phyloP scores from a whole-genome alignment of 2,888 invertebrate genomes.

The Drosophila helvetica region DNA sequence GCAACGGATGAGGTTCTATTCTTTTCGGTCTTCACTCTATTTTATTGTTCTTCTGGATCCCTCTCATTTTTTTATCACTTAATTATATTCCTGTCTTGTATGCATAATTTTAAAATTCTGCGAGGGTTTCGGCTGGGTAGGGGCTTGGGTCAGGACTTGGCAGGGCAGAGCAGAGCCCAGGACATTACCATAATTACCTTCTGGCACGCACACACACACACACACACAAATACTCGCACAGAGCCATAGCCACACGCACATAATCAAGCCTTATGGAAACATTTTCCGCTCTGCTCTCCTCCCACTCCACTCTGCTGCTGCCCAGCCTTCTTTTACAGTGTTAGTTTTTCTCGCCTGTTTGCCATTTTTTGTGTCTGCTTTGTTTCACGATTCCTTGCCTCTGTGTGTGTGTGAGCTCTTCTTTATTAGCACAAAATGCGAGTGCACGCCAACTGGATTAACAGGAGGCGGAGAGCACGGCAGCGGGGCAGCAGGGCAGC shows the following conservation, averaged over 20 bases:
- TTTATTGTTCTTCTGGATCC: constrained; percentile 4
- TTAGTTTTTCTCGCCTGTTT: constrained; percentile 44
- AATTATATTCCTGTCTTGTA: constrained; percentile 66
- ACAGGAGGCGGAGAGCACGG: background rate
- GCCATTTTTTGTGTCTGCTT: constrained; percentile 32
- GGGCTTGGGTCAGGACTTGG: constrained; percentile 5
- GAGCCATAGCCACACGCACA: constrained; percentile 45
- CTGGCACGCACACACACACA: constrained; percentile 22
- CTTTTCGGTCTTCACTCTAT: background rate
- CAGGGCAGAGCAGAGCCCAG: constrained; percentile 39
- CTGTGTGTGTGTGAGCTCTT: constrained; percentile 27
- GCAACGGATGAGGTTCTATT: constrained; percentile 53
- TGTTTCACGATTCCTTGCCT: constrained; percentile 38
- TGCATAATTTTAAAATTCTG: constrained; percentile 64
- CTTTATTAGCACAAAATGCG: constrained; percentile 49
- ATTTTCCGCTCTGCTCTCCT: constrained; percentile 35
- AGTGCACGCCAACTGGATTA: constrained; percentile 20
- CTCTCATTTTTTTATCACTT: constrained; percentile 54
- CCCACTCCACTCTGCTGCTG: background rate
- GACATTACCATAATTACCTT: constrained; percentile 72
- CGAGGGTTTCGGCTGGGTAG: background rate
- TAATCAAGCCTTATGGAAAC: constrained; percentile 20
- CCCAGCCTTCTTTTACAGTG: constrained; percentile 21
- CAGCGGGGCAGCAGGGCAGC: background rate
- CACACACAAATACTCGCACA: constrained; percentile 6